Evolutionary conservation across 2,797 vertebrate genomes (phyloP), one percentile per base, ranked within the genome.

Genomic region (Poliocrania exsul): DNA sequence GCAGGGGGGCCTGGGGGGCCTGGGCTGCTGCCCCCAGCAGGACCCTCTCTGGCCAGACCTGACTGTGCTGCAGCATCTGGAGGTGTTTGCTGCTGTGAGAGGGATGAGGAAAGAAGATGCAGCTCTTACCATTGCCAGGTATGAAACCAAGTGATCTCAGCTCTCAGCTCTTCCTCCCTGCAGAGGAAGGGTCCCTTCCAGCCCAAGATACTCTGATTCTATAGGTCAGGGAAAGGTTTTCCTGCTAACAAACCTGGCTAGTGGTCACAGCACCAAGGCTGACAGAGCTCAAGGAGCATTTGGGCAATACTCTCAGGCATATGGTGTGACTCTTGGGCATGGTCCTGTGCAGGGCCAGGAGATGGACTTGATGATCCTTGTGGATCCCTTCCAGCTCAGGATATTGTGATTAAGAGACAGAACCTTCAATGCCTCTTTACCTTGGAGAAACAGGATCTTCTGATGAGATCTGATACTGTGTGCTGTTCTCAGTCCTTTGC

Each of bases 1-100:
- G 83, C 98, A 97, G 23, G 73, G n/a, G 37, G 46, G 80, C 5
- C 53, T 91, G 42, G 97, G 97, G 5, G 96, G 98, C 13, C 97
- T 99, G 87, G 99, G 99, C 19, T 99, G 99, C 96, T 99, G 99
- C 91, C 99, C 99, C 1, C 99, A 99, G 97, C 98, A 97, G 65
- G 98, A 98, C 53, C 97, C 97, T 0, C 98, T 99, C 75, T 99
- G 99, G 99, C 98, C 98, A 29, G 92, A 93, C 50, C 96, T 99
- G 93, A 99, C 98, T 0, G 81, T 98, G 67, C 98, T 97, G 74
- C 98, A 99, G 50, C 99, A 99, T 74, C 98, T 99, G 96, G 98
- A 99, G 96, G 88, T 98, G 67, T 99, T 98, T 2, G 96, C 99
- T 0, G 98, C 99, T 1, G 60, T 99, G 56, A 98, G 99, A 90